Percentiles rank a stretch among this genome's conserved stretches.
phyloP scores from a whole-genome alignment of 2,888 invertebrate genomes.

The Heteropelma amictum region DNA sequence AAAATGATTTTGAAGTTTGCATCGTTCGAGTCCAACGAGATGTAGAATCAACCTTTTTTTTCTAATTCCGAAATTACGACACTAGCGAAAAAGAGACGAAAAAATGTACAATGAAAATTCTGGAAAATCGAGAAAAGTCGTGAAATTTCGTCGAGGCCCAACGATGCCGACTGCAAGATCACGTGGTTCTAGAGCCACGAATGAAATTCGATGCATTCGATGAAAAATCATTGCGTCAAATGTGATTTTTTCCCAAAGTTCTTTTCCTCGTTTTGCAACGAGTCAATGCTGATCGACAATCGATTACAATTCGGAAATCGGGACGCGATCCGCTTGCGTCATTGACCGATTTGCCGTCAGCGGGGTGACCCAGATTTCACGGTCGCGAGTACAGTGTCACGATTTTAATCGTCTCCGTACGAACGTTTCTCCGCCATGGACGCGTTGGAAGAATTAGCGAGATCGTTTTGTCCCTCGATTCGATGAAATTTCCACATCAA shows the following conservation, averaged over 20 bases:
- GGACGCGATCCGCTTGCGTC: slow-evolving; percentile 33
- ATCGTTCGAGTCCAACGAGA: background rate
- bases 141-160: no score
- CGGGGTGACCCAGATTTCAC: slow-evolving; percentile 48
- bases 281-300: background rate
- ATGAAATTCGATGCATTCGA: no score
- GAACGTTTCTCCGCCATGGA: no score
- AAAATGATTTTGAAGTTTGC: background rate
- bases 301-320: slow-evolving; percentile 6
- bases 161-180: no score
- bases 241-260: no score
- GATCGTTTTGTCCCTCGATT: background rate
- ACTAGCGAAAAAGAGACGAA: background rate
- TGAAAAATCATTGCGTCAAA: no score
- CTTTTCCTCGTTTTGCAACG: no score
- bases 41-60: background rate
- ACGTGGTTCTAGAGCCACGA: no score
- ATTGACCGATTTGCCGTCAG: slow-evolving; percentile 46
- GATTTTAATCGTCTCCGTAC: slow-evolving; percentile 40
- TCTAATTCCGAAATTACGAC: background rate
- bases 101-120: no score
- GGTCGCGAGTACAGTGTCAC: slow-evolving; percentile 40
- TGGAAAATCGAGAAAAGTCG: no score
- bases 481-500: background rate
- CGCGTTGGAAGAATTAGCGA: no score